Evolutionary conservation across 2,888 invertebrate genomes (phyloP), one percentile per base, ranked within the genome.

Genomic region (Limenitis camilla): DNA sequence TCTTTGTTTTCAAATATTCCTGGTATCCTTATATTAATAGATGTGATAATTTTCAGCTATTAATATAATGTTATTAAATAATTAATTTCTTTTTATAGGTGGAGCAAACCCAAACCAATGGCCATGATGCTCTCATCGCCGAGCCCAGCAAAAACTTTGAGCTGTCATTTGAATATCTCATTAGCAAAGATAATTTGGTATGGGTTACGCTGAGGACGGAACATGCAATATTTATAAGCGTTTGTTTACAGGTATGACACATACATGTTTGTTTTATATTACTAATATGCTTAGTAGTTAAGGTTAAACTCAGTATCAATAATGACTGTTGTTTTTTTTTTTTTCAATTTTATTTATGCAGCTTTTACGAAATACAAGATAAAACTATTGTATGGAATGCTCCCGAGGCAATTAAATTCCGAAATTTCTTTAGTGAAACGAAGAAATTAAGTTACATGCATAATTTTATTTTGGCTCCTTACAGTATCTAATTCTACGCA

Each of bases 161-260:
- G 80, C 81, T 98, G 49, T 96, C 97, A 0, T 98, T 98, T 78
- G 98, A 98, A 81, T 98, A 98, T 88, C 90, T 98, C 53, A 91
- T 98, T 87, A 92, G 94, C 30, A 96, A 94, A 81, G 96, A 98
- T 74, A 93, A 94, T 60, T 88, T 99, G 55, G 93, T 96, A 71
- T 98, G 98, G 98, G 93, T 99, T 59, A 96, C 96, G 27, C 91
- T 99, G 63, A 90, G 92, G 49, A 97, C 96, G 63, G 93, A 95
- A 61, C 95, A 96, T 82, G 96, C 98, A 1, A 97, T 98, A 74
- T 90, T 99, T 58, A 96, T 99, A 90, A 98, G 98, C 31, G 94
- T 97, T 52, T 97, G 97, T 73, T 89, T 99, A 52, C 93, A 94
- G 88, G 88, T 88, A 72, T 63, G 33, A 43, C 8, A 6, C 19